Base-by-base conservation (phyloP, 2,888 invertebrate species). In the Dilophus febrilis region DNA sequence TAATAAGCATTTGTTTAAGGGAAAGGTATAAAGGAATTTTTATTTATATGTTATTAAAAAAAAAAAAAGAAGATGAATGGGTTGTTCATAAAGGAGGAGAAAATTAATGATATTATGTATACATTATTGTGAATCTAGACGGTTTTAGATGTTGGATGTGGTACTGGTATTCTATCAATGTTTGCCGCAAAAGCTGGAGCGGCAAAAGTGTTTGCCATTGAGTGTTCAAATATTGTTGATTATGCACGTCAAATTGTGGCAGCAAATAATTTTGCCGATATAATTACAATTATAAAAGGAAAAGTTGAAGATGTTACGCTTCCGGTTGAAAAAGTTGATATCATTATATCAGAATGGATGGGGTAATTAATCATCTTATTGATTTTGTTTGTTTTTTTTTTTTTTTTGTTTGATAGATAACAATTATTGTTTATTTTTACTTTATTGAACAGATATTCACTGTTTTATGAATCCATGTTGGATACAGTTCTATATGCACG, bases 131-230 rank as follows among this genome's bases (percentile, higher is more conserved):
- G n/a, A n/a, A n/a, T 22, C n/a, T 40, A 79, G 64, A 71, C 77
- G 17, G 98, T 99, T 11, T 68, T 99, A 49, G 98, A 99, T 61
- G 91, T 99, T 49, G 98, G 98, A 10, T 97, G 97, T 57, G 98
- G 98, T 10, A 98, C 98, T 0, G 98, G 97, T 32, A 99, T 99
- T 54, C 69, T 99, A 38, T 94, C 94, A 27, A 98, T 99, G 97
- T 99, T 99, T 66, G 97, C 97, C 22, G 98, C 98, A 0, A 95
- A 92, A 64, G 94, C 98, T 4, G 98, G 98, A 10, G 98, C 98
- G 1, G 72, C 84, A 4, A 77, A 77, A 61, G 98, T 98, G 1
- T 83, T 92, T 53, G 98, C 95, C 38, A 85, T 99, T 29, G 98
- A 99, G 61, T 97, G 92, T 65, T 98, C 98, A 11, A 94, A 92